Percentiles rank a stretch among this genome's conserved stretches.
phyloP scores from a whole-genome alignment of 2,797 vertebrate genomes.

The Muscicapa striata region DNA sequence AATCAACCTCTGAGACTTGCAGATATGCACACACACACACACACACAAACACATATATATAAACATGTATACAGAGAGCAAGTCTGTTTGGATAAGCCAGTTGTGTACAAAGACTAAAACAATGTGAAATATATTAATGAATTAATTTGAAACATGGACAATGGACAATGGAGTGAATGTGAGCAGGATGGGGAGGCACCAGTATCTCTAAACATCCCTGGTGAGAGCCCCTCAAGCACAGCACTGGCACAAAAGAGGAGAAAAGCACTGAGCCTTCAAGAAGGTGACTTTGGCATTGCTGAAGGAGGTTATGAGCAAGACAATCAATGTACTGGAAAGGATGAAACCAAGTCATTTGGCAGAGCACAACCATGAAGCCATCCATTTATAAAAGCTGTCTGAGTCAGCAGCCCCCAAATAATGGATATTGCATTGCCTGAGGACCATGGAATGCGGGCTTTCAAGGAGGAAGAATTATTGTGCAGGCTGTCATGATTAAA shows the following conservation, averaged over 20 bases:
- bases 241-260: not conserved
- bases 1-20: not conserved
- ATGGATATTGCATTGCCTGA: not conserved
- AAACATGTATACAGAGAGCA: not conserved
- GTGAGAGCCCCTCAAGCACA: not conserved
- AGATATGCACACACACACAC: no score
- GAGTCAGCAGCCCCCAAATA: constrained; percentile 15
- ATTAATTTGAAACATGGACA: not conserved
- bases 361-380: not conserved
- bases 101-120: not conserved
- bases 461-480: not conserved
- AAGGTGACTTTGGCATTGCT: not conserved
- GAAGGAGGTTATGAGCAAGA: not conserved
- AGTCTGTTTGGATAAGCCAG: not conserved
- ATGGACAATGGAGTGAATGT: not conserved
- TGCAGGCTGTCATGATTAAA: not conserved
- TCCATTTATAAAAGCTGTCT: not conserved
- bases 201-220: not conserved
- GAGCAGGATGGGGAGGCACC: not conserved
- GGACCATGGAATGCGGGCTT: not conserved
- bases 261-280: not conserved
- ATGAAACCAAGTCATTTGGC: not conserved
- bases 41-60: rapidly evolving
- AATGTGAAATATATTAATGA: not conserved
- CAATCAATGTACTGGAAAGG: not conserved